These are phyloP conservation scores for Drosophila tristis DNA, from an alignment of 1,140 invertebrate species.

Conservation along the genomic window DNA sequence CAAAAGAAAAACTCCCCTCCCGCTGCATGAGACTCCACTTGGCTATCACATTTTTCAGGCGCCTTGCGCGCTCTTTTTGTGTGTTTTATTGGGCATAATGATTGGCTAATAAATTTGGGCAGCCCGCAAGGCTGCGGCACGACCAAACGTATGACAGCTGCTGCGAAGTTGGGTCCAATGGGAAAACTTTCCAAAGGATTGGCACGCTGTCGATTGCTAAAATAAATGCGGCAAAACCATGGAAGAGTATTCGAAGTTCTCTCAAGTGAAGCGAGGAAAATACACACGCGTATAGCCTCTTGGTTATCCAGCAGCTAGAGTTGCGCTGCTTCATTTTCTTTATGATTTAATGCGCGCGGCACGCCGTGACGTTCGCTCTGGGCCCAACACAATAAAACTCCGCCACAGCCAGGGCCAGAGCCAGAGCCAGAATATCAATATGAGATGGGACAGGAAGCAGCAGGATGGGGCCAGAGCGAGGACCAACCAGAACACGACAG, in stretches of 20 bases:
- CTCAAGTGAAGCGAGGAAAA: neutral
- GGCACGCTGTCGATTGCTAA: too few relatives aligned
- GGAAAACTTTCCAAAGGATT: too few relatives aligned
- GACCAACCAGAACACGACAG: conserved; percentile 23
- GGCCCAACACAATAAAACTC: conserved; percentile 65
- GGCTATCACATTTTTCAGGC: conserved; percentile 63
- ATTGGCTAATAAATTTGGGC: neutral
- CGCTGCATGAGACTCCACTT: conserved; percentile 37
- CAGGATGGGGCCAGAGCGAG: neutral
- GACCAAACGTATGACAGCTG: too few relatives aligned
- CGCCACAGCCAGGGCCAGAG: conserved; percentile 43
- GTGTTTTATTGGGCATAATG: too few relatives aligned
- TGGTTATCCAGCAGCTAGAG: conserved; percentile 18
- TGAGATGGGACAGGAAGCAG: conserved; percentile 4
- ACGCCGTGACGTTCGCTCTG: conserved; percentile 77
- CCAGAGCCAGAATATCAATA: conserved; percentile 37
- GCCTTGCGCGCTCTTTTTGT: conserved; percentile 24
- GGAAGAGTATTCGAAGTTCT: conserved; percentile 16
- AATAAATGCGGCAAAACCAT: too few relatives aligned
- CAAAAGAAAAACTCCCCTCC: neutral
- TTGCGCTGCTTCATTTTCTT: conserved; percentile 33
- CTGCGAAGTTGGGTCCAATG: too few relatives aligned
- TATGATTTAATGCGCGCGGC: conserved; percentile 82
- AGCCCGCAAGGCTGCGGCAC: too few relatives aligned
- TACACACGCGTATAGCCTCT: neutral